These are phyloP conservation scores for Drosophila rhopaloa DNA, from an alignment of 1,140 invertebrate species.

Conservation along the genomic window DNA sequence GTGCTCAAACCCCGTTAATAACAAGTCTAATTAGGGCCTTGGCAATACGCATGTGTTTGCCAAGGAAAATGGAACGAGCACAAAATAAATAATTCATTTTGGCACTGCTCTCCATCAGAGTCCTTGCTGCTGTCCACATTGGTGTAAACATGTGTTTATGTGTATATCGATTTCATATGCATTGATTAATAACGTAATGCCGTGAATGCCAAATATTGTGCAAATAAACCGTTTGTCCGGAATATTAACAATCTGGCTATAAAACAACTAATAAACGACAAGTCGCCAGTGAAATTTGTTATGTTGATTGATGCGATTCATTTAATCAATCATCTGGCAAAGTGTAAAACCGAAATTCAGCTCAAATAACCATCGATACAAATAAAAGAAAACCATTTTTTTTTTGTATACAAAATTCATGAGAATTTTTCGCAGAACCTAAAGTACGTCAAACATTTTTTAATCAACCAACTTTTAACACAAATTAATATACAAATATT, in stretches of 20 bases:
- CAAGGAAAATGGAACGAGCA: conserved; percentile 35
- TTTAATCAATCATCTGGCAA: conserved; percentile 55
- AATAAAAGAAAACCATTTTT: background rate
- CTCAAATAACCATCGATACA: conserved; percentile 1
- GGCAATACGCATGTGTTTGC: conserved; percentile 43
- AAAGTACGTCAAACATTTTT: conserved; percentile 24
- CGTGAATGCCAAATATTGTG: conserved; percentile 41
- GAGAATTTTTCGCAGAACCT: background rate
- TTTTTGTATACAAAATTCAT: background rate
- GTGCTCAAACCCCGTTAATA: conserved; percentile 11
- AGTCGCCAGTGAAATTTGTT: conserved; percentile 31
- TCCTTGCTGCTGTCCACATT: conserved; percentile 20
- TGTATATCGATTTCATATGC: conserved; percentile 42
- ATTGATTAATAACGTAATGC: conserved; percentile 56
- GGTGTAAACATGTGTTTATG: conserved; percentile 53
- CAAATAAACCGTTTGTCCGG: conserved; percentile 39
- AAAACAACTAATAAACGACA: conserved; percentile 49
- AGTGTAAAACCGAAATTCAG: conserved; percentile 4
- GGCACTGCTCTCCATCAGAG: conserved; percentile 8
- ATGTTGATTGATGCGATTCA: conserved; percentile 52
- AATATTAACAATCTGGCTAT: conserved; percentile 30
- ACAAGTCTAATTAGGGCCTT: conserved; percentile 45
- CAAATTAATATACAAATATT: conserved; percentile 44
- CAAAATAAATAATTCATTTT: conserved; percentile 72
- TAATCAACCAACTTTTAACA: conserved; percentile 30